phyloP scores from a whole-genome alignment of 2,797 vertebrate genomes.

The Aratinga solstitialis region DNA sequence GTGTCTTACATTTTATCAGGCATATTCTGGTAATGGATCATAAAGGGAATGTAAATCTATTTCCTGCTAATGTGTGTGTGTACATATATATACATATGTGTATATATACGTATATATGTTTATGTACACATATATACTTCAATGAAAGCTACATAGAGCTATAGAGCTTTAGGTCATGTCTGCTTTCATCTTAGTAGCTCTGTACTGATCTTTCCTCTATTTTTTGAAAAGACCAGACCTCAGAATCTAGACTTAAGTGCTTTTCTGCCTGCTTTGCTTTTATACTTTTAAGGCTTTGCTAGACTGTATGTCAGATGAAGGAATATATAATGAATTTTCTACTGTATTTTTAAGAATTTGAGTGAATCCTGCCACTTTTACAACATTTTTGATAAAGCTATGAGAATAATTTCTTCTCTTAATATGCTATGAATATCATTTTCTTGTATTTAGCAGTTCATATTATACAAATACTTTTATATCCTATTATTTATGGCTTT shows the following conservation, averaged over 20 bases:
- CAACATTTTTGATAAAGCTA: neutral
- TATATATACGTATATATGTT: too few species aligned
- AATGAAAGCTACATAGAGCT: neutral
- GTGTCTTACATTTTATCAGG: neutral
- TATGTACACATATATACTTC: neutral
- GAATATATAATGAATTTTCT: neutral
- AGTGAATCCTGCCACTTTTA: neutral
- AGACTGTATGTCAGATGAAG: neutral
- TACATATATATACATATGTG: neutral
- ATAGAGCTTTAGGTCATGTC: neutral
- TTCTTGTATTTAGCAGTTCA: neutral
- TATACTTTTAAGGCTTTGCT: neutral
- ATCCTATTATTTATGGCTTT: neutral
- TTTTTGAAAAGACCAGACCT: neutral
- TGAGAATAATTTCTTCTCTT: neutral
- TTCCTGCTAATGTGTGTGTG: neutral
- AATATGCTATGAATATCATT: neutral
- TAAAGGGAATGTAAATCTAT: neutral
- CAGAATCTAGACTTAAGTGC: neutral
- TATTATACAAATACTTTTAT: neutral
- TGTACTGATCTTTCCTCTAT: neutral
- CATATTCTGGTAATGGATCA: neutral
- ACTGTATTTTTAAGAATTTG: neutral
- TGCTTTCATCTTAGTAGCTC: neutral
- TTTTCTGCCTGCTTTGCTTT: neutral